Base-by-base conservation (phyloP, 2,888 invertebrate genomes). In the Clanis bilineata region DNA sequence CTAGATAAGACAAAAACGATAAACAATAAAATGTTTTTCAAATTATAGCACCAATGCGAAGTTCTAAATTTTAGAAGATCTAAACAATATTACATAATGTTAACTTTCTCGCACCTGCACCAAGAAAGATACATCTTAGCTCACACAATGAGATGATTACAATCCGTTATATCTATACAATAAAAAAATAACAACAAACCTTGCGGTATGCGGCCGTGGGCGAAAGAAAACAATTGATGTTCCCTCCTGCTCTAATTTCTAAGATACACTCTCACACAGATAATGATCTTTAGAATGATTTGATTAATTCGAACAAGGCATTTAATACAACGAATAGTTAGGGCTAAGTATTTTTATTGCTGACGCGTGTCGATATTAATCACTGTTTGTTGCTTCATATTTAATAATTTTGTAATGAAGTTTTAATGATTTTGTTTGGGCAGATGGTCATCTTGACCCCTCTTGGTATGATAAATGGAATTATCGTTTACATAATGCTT, bases 91-190 rank as follows among this genome's bases (percentile, higher is more conserved):
- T 28, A 28, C 28, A 25, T 3, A 51, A 51, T 12, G 7, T 39
- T 68, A 45, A 86, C 80, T 87, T 85, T 64, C 73, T 41, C 39
- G 15, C 68, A 54, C 21, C 82, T 76, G 66, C 78, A 76, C 77
- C 56, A 59, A 62, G 61, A 70, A 70, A 85, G 83, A 84, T 83
- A 84, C 82, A 82, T 86, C 88, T 86, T 82, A 83, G 83, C 85
- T 84, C 86, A 89, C 86, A 91, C 90, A 91, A 92, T 90, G 82
- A 89, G 86, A 89, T 89, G 90, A 91, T 91, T 92, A 90, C 90
- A 89, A 90, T 89, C 89, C 90, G 88, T 86, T 90, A 90, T 90
- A 87, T 78, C 85, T 86, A 88, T 83, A 77, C 71, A 69, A 80
- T 78, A 84, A 85, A 86, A 84, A 88, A 86, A 85, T 79, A 84